phyloP scores from a whole-genome alignment of 2,113 vertebrate genomes.

The Semicossyphus pulcher region DNA sequence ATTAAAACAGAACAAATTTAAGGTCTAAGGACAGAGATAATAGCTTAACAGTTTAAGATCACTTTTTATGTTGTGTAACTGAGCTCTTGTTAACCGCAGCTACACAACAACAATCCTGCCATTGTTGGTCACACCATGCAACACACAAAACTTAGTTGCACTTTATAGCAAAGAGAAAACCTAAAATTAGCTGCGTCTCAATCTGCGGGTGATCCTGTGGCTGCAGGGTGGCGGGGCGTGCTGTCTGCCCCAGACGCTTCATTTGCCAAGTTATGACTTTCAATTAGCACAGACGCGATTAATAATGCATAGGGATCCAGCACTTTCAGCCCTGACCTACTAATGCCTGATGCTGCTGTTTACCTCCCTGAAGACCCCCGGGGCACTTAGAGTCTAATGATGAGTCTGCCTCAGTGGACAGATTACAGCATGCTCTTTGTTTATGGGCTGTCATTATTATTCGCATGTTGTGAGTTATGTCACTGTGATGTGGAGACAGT shows the following conservation, averaged over 20 bases:
- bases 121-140: neutral
- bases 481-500: constrained; percentile 2
- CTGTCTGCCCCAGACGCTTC: constrained; percentile 64
- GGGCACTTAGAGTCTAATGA: constrained; percentile 55
- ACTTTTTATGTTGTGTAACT: neutral
- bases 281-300: constrained; percentile 73
- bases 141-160: neutral
- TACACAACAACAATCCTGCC: neutral
- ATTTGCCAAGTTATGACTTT: constrained; percentile 77
- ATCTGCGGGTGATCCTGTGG: constrained; percentile 10
- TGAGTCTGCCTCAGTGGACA: constrained; percentile 50
- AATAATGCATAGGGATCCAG: constrained; percentile 75
- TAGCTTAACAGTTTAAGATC: neutral
- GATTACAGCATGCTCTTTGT: constrained; percentile 45
- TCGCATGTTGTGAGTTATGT: constrained; percentile 22
- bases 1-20: neutral
- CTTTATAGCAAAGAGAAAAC: constrained; percentile 3
- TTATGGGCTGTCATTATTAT: constrained; percentile 32
- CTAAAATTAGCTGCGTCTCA: constrained; percentile 40
- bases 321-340: constrained; percentile 62
- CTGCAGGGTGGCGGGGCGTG: constrained; percentile 19
- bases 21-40: neutral
- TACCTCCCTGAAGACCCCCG: constrained; percentile 50
- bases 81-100: constrained; percentile 3
- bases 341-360: constrained; percentile 63